Evolutionary conservation across 30 jellyfish, hydroid and myxozoan genomes (phyloP).

Genomic region (Sanderia malayensis): DNA sequence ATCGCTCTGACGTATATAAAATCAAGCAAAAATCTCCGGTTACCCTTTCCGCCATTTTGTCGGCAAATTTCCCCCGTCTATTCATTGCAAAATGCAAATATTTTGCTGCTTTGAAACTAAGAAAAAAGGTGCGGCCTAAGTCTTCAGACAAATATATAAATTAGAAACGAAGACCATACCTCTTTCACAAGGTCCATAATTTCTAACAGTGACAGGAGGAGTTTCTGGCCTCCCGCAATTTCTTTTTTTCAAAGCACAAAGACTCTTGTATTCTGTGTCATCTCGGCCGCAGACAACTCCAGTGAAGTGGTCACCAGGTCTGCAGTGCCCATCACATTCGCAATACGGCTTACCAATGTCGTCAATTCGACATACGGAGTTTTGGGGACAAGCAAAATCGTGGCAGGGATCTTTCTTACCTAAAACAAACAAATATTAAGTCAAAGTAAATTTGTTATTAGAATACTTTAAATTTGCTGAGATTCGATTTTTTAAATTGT

Average conservation of each 20-base stretch:
- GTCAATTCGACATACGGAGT: slow-evolving; percentile 54
- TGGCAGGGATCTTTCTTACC: slow-evolving; percentile 70
- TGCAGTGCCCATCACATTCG: slow-evolving; percentile 57
- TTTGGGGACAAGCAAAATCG: slow-evolving; percentile 43
- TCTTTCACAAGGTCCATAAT: slow-evolving; percentile 53
- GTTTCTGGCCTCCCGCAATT: slow-evolving; percentile 45
- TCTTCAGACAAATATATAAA: too few relatives aligned
- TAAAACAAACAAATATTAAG: too few relatives aligned
- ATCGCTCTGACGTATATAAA: too few relatives aligned
- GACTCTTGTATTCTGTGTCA: slow-evolving; percentile 59
- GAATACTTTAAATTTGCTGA: too few relatives aligned
- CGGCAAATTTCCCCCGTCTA: too few relatives aligned
- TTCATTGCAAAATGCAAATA: too few relatives aligned
- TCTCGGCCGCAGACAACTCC: slow-evolving; percentile 68
- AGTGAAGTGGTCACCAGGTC: slow-evolving; percentile 55
- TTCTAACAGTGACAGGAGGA: slow-evolving; percentile 42
- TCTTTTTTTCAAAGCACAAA: slow-evolving; percentile 49
- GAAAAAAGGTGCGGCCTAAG: too few relatives aligned
- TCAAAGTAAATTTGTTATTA: too few relatives aligned
- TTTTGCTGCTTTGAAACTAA: too few relatives aligned
- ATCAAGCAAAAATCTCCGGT: too few relatives aligned
- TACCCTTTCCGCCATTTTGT: too few relatives aligned
- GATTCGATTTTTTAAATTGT: too few relatives aligned
- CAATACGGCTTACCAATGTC: slow-evolving; percentile 44
- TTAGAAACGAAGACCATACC: slow-evolving; percentile 17